These are phyloP conservation scores for Psittacula cyanocephala DNA, from an alignment of 2,113 vertebrate genomes.

Conservation along the genomic window DNA sequence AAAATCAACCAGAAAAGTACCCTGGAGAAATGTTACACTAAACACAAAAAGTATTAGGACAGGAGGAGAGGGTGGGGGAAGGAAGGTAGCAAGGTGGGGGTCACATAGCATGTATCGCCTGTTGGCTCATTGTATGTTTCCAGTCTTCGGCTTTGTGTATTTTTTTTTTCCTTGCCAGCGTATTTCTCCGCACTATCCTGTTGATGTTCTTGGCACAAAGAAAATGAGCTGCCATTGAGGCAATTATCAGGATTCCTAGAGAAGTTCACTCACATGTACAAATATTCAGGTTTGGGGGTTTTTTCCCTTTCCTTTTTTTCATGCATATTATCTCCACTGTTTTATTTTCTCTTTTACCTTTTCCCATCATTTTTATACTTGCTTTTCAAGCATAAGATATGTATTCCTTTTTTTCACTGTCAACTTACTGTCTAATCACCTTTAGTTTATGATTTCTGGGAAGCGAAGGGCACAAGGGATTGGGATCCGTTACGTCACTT, in stretches of 20 bases:
- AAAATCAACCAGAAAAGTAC: background rate
- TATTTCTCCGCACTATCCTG: background rate
- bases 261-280: background rate
- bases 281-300: rapidly evolving
- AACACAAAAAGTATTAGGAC: too few species aligned
- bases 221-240: background rate
- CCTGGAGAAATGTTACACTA: too few species aligned
- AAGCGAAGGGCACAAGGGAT: background rate
- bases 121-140: background rate
- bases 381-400: background rate
- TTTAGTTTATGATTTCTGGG: background rate
- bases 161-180: background rate
- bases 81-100: background rate
- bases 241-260: background rate
- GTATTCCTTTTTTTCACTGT: background rate
- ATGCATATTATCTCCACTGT: background rate
- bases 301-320: background rate
- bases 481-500: background rate
- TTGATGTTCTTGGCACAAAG: background rate
- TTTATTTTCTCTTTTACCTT: background rate
- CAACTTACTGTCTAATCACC: background rate
- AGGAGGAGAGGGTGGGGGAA: too few species aligned
- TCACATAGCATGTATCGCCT: background rate
- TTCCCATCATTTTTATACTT: background rate
- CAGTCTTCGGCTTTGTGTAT: background rate